Conservation (phyloP, 92 coral and sea anemone species). For the Umimayanthus chanpuru region DNA sequence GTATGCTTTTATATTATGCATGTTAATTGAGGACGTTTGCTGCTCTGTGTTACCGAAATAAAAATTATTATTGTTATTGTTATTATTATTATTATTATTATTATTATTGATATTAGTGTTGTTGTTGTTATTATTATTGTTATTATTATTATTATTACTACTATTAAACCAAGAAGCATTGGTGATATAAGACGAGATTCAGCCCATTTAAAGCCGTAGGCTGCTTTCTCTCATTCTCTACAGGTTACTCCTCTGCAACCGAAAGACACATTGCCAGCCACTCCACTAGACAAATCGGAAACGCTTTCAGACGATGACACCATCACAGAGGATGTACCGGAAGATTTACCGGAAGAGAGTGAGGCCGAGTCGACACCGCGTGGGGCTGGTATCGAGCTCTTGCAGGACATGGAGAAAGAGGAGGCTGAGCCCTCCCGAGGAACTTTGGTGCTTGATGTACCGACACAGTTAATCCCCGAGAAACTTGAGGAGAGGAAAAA, state of each 20-base stretch:
- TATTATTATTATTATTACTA: no score
- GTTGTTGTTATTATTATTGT: no score
- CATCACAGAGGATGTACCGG: constrained; percentile 71
- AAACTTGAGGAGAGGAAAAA: background rate
- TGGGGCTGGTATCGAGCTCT: background rate
- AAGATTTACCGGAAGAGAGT: constrained; percentile 46
- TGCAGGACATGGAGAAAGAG: background rate
- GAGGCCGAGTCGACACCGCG: constrained; percentile 22
- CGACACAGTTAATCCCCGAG: background rate
- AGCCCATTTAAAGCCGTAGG: background rate
- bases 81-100: no score
- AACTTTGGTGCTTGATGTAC: background rate
- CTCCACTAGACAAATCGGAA: constrained; percentile 11
- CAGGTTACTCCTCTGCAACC: background rate
- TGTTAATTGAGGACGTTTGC: no score
- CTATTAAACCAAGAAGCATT: no score
- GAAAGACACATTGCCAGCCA: background rate
- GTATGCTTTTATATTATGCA: no score
- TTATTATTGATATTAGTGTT: no score
- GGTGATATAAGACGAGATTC: no score
- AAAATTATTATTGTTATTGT: no score
- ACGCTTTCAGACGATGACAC: constrained; percentile 68
- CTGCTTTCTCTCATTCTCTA: background rate
- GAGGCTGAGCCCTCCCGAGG: background rate
- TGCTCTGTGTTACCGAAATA: no score